phyloP scores from a whole-genome alignment of 2,888 invertebrate species.

The Ennomos erosarius region DNA sequence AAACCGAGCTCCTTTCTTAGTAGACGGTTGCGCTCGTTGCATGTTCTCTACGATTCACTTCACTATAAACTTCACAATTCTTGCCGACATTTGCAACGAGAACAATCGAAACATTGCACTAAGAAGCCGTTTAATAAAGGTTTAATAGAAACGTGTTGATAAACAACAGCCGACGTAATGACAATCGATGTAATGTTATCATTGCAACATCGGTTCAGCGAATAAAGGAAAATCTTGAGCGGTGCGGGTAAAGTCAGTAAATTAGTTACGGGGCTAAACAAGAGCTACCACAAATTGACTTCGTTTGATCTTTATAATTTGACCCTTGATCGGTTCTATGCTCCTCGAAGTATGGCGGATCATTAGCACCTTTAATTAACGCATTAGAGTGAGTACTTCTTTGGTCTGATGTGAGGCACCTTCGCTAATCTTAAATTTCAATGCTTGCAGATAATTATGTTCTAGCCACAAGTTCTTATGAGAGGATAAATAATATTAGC shows the following conservation, averaged over 20 bases:
- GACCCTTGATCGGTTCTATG: conserved; percentile 45
- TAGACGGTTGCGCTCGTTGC: conserved; percentile 70
- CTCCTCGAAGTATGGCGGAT: conserved; percentile 35
- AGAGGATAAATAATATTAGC: conserved; percentile 31
- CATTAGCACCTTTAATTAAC: conserved; percentile 40
- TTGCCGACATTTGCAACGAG: conserved; percentile 35
- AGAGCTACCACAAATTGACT: conserved; percentile 42
- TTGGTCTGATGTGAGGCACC: not conserved
- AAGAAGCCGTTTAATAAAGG: conserved; percentile 8
- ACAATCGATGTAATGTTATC: conserved; percentile 28
- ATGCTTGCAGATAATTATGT: conserved; percentile 18
- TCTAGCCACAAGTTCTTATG: conserved; percentile 33
- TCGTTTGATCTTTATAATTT: conserved; percentile 51
- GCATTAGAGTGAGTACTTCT: not conserved
- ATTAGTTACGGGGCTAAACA: conserved; percentile 32
- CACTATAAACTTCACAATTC: conserved; percentile 47
- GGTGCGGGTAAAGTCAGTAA: conserved; percentile 28
- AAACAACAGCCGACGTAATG: conserved; percentile 22
- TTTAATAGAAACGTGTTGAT: conserved; percentile 20
- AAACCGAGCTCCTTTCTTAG: conserved; percentile 84
- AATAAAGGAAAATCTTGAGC: conserved; percentile 17
- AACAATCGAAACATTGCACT: conserved; percentile 27
- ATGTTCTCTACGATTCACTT: conserved; percentile 64
- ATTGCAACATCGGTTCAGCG: conserved; percentile 27
- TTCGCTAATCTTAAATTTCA: not conserved